phyloP scores from a whole-genome alignment of 2,888 invertebrate species.

The Automeris io region DNA sequence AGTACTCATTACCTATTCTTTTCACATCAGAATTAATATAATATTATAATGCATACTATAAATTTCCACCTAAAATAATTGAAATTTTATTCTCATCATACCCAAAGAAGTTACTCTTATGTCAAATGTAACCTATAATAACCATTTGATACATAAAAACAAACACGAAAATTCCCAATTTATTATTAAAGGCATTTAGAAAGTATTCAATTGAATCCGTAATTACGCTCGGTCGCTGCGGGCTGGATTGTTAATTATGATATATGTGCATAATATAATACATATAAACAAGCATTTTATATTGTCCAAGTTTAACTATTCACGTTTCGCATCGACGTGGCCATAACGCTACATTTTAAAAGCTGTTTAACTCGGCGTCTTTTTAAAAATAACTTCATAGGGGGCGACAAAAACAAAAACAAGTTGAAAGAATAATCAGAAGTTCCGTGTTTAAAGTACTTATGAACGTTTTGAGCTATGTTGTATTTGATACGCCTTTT shows the following conservation, averaged over 20 bases:
- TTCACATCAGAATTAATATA: no score
- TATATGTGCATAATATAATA: constrained; percentile 10
- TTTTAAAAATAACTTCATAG: neutral
- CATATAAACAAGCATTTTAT: constrained; percentile 7
- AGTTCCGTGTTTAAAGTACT: no score
- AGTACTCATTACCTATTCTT: no score
- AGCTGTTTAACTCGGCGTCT: neutral
- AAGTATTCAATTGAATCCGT: constrained; percentile 7
- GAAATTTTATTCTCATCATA: no score
- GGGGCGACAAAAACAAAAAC: no score
- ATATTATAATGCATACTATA: no score
- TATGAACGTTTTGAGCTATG: no score
- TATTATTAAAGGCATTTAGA: constrained; percentile 6
- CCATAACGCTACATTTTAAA: no score
- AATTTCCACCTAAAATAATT: no score
- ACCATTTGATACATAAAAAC: neutral
- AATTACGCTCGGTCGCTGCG: constrained; percentile 8
- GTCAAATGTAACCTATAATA: neutral
- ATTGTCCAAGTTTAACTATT: constrained; percentile 8
- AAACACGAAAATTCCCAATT: neutral
- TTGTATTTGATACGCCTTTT: no score
- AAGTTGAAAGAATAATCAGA: no score
- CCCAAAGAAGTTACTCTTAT: no score
- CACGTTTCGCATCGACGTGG: neutral
- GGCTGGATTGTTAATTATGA: constrained; percentile 12